Base-by-base conservation (phyloP, 2,888 invertebrate species). In the Erebia aethiops region DNA sequence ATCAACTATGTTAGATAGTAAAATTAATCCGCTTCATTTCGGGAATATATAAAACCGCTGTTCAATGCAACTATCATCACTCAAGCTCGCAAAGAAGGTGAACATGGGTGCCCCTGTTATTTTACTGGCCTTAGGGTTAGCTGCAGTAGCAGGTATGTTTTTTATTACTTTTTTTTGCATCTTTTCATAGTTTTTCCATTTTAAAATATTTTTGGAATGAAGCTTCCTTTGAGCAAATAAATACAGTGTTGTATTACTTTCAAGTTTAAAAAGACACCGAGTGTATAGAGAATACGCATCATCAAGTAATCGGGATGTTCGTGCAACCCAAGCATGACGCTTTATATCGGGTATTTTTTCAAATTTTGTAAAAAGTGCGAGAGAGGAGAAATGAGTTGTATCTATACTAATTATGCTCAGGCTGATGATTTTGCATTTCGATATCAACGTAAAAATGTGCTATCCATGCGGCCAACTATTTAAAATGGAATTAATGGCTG, bases 81-180 rank as follows among this genome's bases (percentile, higher is more conserved):
- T 54, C 10, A 52, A 18, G 11, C 35, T 52, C 8, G 18, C 35
- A 13, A 64, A 41, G 52, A 16, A 35, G 13, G 18, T 64, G 46
- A 66, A 14, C 43, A 66, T 66, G 66, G 56, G 66, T 46, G 56
- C 66, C 11, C 9, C 56, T 10, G 3, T 21, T 11, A 9, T 56
- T 66, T 9, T 66, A 56, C 41, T 66, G 18, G 9, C 68, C 60
- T 63, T 65, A 16, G 54, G 54, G 41, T 26, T 71, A 61, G 60
- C 68, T 68, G 68, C 51, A 10, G 54, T 68, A 11, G 61, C 52
- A 68, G 60, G 68, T 68, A 61, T 18, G 60, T 41, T 60, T 41
- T 35, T 54, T 54, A 14, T 7, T 14, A 54, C 1, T 18, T 54
- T 16, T n/a, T 54, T 18, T 14, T 49, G 9, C 1, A 18, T 11